Conservation (phyloP, 92 coral and sea anemone species). For the Metridium senile region DNA sequence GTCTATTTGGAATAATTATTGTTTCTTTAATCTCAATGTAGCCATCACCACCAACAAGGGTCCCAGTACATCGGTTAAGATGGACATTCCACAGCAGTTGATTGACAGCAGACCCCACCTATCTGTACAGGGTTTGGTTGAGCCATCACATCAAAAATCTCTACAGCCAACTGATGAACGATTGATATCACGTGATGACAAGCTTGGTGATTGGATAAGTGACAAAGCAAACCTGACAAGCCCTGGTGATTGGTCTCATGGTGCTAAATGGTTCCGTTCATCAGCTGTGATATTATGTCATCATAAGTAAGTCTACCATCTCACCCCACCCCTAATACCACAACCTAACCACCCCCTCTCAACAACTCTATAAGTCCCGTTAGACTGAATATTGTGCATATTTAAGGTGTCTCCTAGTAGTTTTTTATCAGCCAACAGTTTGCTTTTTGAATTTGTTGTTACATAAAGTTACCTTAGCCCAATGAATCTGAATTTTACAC, state of each 20-base stretch:
- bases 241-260: slow-evolving; percentile 81
- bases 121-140: neutral
- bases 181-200: neutral
- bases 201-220: neutral
- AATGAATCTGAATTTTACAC: too few species aligned
- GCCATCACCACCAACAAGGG: too few species aligned
- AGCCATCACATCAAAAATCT: neutral
- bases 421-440: too few species aligned
- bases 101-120: neutral
- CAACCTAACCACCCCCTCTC: too few species aligned
- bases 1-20: too few species aligned
- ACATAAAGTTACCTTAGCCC: too few species aligned
- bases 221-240: slow-evolving; percentile 24
- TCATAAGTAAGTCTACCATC: slow-evolving; percentile 81
- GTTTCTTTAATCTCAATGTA: too few species aligned
- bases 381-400: too few species aligned
- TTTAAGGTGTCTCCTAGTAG: too few species aligned
- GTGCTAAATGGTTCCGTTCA: slow-evolving; percentile 94
- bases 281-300: slow-evolving; percentile 85
- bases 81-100: neutral
- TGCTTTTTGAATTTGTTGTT: too few species aligned
- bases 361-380: too few species aligned
- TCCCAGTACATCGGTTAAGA: neutral
- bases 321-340: too few species aligned
- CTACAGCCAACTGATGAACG: neutral